Evolutionary conservation across 30 jellyfish, hydroid and myxozoan species (phyloP).

Genomic region (Phacellophora camtschatica): DNA sequence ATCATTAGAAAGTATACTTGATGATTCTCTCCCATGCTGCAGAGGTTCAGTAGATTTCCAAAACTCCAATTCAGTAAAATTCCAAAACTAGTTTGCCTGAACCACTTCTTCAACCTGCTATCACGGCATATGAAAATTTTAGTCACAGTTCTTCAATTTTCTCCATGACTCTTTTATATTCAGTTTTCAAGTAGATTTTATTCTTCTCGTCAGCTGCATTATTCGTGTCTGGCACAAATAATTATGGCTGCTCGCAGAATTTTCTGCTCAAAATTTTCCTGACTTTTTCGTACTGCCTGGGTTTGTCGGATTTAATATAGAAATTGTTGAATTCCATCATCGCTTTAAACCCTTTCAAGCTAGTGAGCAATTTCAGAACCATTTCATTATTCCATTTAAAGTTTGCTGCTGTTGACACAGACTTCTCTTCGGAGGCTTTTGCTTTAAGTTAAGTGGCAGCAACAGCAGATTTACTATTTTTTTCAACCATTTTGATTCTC

Average conservation of each 20-base stretch:
- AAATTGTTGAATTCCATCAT: not conserved
- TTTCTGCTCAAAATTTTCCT: not conserved
- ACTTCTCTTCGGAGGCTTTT: not conserved
- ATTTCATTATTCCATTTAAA: not conserved
- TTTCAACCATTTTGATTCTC: not conserved
- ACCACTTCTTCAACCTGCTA: slow-evolving; percentile 23
- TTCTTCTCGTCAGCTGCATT: not conserved
- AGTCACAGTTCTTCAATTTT: not conserved
- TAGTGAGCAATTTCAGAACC: not conserved
- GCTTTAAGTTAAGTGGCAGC: not conserved
- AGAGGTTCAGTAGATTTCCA: slow-evolving; percentile 17
- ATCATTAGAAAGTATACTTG: not conserved
- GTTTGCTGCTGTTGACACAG: not conserved
- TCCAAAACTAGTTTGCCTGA: slow-evolving; percentile 23
- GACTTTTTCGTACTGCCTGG: not conserved
- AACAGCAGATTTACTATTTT: not conserved
- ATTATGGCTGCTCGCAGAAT: not conserved
- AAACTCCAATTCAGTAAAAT: slow-evolving; percentile 2
- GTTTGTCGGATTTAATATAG: not conserved
- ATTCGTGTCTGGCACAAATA: not conserved
- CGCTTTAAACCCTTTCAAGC: not conserved
- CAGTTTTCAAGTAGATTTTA: not conserved
- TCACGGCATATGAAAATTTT: slow-evolving; percentile 17
- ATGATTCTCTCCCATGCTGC: slow-evolving; percentile 12
- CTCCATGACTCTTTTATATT: slow-evolving; percentile 8